A percentile compares a stretch with the other conserved stretches of the same genome.
Conservation (phyloP, 2,113 vertebrate genomes). For the Psittacus erithacus region DNA sequence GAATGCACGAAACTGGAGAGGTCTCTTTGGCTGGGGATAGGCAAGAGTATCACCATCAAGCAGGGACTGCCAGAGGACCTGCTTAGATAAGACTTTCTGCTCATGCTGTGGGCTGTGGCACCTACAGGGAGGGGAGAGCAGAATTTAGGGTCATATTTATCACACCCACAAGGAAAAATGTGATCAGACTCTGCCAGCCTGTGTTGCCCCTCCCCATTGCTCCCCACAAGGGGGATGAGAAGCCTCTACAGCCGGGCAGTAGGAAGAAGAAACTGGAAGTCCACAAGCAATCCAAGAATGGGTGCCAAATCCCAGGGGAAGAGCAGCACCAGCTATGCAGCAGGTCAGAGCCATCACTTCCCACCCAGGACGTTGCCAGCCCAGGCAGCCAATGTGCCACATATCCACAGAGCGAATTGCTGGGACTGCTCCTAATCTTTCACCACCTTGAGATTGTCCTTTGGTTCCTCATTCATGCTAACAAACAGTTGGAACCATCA, state of each 20-base stretch:
- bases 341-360: not conserved
- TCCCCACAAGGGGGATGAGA: not conserved
- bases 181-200: not conserved
- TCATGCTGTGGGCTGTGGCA: not conserved
- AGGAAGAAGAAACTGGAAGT: not conserved
- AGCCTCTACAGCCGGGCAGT: not conserved
- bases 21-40: fast-evolving
- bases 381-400: fast-evolving
- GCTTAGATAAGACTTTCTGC: not conserved
- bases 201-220: not conserved
- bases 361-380: not conserved
- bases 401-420: not conserved
- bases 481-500: fast-evolving
- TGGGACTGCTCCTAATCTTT: not conserved
- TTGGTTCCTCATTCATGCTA: fast-evolving
- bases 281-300: fast-evolving
- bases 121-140: not conserved
- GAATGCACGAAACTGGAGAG: not conserved
- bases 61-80: not conserved
- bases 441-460: not conserved
- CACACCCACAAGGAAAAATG: fast-evolving
- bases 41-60: fast-evolving
- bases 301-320: not conserved
- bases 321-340: no score
- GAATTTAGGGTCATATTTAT: not conserved